Evolutionary conservation across 92 coral and sea anemone species (phyloP).

Genomic region (Chrysogorgia sp.): DNA sequence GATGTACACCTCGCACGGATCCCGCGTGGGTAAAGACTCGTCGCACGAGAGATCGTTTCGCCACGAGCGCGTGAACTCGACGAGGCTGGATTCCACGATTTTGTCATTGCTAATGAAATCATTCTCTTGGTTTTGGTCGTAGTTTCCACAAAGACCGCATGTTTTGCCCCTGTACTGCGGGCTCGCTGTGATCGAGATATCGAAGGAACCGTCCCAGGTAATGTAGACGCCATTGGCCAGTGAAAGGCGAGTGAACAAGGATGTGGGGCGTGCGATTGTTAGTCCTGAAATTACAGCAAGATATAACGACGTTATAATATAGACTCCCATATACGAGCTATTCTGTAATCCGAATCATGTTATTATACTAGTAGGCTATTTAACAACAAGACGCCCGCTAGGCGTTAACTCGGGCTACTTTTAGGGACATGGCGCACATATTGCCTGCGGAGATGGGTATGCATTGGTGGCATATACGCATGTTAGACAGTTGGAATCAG

Average conservation of each 20-base stretch:
- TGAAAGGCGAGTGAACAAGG: constrained; percentile 64
- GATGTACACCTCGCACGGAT: constrained; percentile 76
- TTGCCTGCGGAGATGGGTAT: too few relatives aligned
- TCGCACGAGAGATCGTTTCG: constrained; percentile 59
- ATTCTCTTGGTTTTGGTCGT: constrained; percentile 77
- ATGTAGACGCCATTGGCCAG: constrained; percentile 61
- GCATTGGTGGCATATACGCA: too few relatives aligned
- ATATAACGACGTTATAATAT: too few relatives aligned
- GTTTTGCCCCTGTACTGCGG: constrained; percentile 67
- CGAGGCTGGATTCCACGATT: constrained; percentile 65
- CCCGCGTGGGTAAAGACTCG: constrained; percentile 53
- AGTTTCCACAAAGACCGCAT: constrained; percentile 80
- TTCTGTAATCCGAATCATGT: too few relatives aligned
- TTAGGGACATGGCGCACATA: too few relatives aligned
- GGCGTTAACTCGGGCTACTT: too few relatives aligned
- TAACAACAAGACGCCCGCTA: too few relatives aligned
- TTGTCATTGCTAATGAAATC: constrained; percentile 71
- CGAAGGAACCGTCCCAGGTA: constrained; percentile 72
- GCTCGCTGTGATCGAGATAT: constrained; percentile 65
- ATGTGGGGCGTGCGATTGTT: constrained; percentile 66
- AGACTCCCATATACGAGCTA: too few relatives aligned
- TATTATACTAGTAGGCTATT: too few relatives aligned
- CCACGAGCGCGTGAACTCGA: constrained; percentile 77
- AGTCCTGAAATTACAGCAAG: constrained; percentile 36
- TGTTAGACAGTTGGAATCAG: too few relatives aligned